These are phyloP conservation scores for Caenorhabditis brenneri DNA, from an alignment of 1,140 invertebrate genomes.

Conservation along the genomic window DNA sequence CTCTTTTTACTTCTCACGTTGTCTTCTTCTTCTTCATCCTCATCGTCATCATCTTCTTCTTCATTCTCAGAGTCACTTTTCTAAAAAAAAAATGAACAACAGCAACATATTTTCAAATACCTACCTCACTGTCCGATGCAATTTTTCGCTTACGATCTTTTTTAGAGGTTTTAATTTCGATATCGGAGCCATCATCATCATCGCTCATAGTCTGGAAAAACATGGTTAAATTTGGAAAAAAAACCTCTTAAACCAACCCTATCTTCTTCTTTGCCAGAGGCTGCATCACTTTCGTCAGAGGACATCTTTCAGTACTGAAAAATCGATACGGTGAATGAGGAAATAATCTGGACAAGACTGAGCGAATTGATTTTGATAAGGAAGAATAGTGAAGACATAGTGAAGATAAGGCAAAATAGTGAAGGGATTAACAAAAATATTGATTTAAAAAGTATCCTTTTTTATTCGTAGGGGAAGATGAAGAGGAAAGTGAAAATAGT, in stretches of 20 bases:
- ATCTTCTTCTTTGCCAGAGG: conserved; percentile 42
- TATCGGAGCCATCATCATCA: conserved; percentile 7
- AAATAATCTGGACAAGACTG: too few species aligned
- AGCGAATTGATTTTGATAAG: too few species aligned
- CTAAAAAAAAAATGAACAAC: background rate
- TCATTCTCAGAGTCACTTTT: conserved; percentile 24
- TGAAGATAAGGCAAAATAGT: too few species aligned
- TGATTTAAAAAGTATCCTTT: too few species aligned
- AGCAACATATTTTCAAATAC: background rate
- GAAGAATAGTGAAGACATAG: too few species aligned
- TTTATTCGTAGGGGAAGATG: too few species aligned
- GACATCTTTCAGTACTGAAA: conserved; percentile 25
- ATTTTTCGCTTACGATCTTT: conserved; percentile 9
- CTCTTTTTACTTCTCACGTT: conserved; percentile 52
- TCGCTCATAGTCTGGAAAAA: background rate
- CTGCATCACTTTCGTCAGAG: conserved; percentile 48
- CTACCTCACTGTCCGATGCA: conserved; percentile 12
- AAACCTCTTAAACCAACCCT: background rate
- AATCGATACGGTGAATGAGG: background rate
- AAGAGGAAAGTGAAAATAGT: too few species aligned
- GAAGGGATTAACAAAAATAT: too few species aligned
- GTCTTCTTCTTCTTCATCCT: conserved; percentile 58
- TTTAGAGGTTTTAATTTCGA: background rate
- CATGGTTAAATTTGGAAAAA: background rate
- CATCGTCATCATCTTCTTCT: conserved; percentile 20